Percentiles rank a stretch among this genome's conserved stretches.
Conservation (phyloP, 2,888 invertebrate species). For the Julus scandinavius region DNA sequence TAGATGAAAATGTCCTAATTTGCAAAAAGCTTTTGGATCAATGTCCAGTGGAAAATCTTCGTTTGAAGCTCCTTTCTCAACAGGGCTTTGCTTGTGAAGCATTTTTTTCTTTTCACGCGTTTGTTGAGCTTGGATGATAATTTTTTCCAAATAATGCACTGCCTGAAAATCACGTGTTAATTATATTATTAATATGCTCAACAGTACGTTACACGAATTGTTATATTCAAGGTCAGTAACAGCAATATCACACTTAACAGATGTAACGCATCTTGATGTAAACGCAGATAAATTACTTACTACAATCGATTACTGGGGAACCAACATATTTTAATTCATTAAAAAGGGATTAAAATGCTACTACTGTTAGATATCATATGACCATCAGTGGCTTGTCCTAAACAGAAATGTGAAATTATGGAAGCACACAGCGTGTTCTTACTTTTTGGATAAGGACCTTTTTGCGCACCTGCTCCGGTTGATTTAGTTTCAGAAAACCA, state of each 20-base stretch:
- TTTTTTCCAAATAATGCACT: constrained; percentile 82
- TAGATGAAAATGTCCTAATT: constrained; percentile 94
- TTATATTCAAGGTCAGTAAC: not conserved
- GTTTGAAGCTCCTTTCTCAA: constrained; percentile 37
- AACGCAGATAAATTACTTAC: not conserved
- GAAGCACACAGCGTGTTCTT: not conserved
- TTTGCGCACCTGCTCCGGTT: constrained; percentile 40
- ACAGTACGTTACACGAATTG: constrained; percentile 45
- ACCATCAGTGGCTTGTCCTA: not conserved
- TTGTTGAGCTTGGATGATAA: constrained; percentile 70
- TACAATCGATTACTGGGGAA: not conserved
- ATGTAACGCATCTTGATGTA: not conserved
- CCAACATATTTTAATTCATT: not conserved
- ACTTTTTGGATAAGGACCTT: constrained; percentile 48
- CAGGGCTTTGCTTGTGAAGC: constrained; percentile 52
- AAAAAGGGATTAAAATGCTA: not conserved
- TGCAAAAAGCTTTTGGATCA: constrained; percentile 91
- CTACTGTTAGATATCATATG: not conserved
- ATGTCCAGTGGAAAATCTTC: constrained; percentile 68
- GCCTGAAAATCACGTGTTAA: constrained; percentile 69
- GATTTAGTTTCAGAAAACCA: constrained; percentile 45
- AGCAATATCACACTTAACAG: constrained; percentile 57
- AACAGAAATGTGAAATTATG: not conserved
- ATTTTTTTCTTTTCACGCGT: constrained; percentile 67
- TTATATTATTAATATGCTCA: constrained; percentile 57